Evolutionary conservation across 1,140 invertebrate genomes (phyloP), one percentile per base, ranked within the genome.

Genomic region (Artemia franciscana): DNA sequence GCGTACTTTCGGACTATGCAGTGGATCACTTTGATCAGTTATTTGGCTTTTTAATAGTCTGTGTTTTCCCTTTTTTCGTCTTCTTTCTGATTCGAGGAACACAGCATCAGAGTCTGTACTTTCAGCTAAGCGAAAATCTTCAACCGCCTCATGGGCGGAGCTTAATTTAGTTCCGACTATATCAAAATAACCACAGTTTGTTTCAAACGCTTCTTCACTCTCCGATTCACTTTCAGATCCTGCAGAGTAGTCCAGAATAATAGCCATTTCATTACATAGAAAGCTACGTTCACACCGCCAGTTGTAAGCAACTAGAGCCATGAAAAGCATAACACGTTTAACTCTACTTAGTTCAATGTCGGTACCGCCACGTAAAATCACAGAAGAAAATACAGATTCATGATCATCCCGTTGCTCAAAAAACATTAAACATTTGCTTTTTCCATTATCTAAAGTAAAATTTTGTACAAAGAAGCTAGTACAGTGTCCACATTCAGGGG

Each of bases 221-320:
- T 70, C 70, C 66, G 66, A 72, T 0, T 62, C 25, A 58, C 57
- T 30, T 21, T 23, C 18, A 15, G 58, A 25, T 18, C 58, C 15
- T 24, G 18, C 18, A 15, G 12, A 18, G 15, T 15, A 59, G 58
- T 59, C 24, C 24, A 59, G 58, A 18, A 21, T 0, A 58, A 78
- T 75, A 0, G 85, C 84, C 69, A 82, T 84, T 66, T 87, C 82
- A 68, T 89, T 90, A 73, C 88, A 83, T 24, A 95, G 75, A 72
- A 91, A 95, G 0, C 90, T 86, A 67, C 86, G 85, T 75, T 97
- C 92, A 4, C 95, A 73, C 62, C 86, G 79, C 81, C 87, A 90
- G 66, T 92, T 92, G 70, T 96, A 95, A n/a, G 81, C 80, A 0
- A 87, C 82, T 68, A 89, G 86, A 0, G 92, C 78, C 75, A 93